Evolutionary conservation across 2,113 vertebrate genomes (phyloP), one percentile per base, ranked within the genome.

Genomic region (Ochotona curzoniae): DNA sequence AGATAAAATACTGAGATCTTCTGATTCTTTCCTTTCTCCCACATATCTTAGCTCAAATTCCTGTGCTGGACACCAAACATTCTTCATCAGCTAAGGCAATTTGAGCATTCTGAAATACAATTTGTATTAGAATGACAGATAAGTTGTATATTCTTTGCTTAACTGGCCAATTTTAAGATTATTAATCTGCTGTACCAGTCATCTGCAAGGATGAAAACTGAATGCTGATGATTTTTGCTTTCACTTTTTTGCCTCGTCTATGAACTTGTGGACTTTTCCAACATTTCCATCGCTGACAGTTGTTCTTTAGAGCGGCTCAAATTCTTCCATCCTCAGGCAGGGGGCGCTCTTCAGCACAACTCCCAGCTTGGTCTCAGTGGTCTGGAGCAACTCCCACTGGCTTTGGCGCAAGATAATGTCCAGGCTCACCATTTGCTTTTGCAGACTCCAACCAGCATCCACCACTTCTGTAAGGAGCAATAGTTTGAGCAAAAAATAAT

Each of bases 1-100:
- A 5, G 7, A 44, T 63, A 21, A 90, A 84, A 87, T 54, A 75
- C 12, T 69, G 20, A 89, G 67, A 54, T 73, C 57, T 60, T 57
- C 79, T 74, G 32, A 63, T 78, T 82, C 12, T 25, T 4, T 70
- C 26, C 54, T 57, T 67, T 89, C 47, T 76, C 76, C n/a, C 57
- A 80, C 38, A 47, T 70, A 15, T 57, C 69, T 73, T 70, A 80
- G 60, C 30, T 66, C 93, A 85, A 93, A 38, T 90, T 85, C 2
- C 71, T 94, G 67, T 73, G 21, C n/a, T 44, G 54, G 67, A 18
- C 63, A 81, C 85, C 71, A 84, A 20, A 26, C 2, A 78, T 76
- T 86, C 38, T 87, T 83, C 28, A 57, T 75, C 49, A 89, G 63
- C 60, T 69, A 25, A 20, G 21, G 73, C 51, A 87, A 49, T 49